These are phyloP conservation scores for Trachythela sp. DNA, from an alignment of 64 coral and sea anemone genomes.

Conservation along the genomic window DNA sequence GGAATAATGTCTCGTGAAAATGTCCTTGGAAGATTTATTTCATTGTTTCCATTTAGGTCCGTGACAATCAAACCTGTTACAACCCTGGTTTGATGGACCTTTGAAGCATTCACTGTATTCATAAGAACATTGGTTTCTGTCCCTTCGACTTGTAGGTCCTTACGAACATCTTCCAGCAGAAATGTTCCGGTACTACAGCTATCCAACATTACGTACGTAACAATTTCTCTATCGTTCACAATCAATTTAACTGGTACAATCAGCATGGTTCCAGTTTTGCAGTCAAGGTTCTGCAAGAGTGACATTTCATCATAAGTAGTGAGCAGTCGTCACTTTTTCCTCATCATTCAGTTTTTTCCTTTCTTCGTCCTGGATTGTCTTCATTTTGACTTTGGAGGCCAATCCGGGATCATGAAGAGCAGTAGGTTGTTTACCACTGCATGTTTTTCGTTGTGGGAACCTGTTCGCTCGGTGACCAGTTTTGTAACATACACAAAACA, in stretches of 20 bases:
- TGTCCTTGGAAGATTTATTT: constrained; percentile 32
- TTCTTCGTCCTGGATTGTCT: background rate
- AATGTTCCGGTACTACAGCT: background rate
- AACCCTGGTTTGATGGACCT: constrained; percentile 28
- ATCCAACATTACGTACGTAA: background rate
- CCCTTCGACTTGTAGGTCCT: constrained; percentile 31
- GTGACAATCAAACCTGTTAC: constrained; percentile 21
- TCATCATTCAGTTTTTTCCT: background rate
- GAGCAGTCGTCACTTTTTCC: background rate
- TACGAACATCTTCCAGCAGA: background rate
- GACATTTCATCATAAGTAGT: background rate
- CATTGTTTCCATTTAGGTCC: constrained; percentile 17
- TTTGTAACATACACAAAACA: background rate
- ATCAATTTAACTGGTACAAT: background rate
- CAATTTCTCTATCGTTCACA: background rate
- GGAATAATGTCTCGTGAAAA: constrained; percentile 40
- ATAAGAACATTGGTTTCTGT: constrained; percentile 37
- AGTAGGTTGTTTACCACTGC: background rate
- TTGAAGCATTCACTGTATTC: constrained; percentile 45
- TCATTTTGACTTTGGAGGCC: background rate
- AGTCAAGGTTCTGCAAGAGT: background rate
- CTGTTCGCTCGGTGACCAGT: background rate
- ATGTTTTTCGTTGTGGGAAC: background rate
- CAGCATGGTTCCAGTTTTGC: background rate
- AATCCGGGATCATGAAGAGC: background rate